Evolutionary conservation across 2,888 invertebrate genomes (phyloP).

Genomic region (Eupithecia vulgata): DNA sequence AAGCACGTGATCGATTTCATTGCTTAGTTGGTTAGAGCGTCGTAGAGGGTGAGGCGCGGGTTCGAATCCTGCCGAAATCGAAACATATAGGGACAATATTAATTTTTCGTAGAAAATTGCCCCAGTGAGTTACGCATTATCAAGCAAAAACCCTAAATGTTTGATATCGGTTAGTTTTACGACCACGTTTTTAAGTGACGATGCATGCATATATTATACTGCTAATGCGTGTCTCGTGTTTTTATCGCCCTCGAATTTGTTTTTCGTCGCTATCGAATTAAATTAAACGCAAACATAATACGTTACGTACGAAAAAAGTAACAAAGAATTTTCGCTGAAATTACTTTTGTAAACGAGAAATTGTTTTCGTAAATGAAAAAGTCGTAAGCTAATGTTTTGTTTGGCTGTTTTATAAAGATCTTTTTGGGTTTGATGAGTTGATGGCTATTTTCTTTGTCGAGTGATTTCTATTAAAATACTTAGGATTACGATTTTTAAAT

Average conservation of each 20-base stretch:
- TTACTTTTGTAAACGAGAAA: constrained; percentile 39
- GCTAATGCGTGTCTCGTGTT: constrained; percentile 10
- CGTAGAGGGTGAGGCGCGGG: no score
- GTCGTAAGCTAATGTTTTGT: constrained; percentile 6
- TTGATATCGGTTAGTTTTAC: no score
- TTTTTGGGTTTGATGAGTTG: not conserved
- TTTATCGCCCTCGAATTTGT: constrained; percentile 23
- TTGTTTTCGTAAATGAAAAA: constrained; percentile 29
- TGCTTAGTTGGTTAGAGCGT: no score
- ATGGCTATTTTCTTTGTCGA: not conserved
- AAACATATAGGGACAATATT: no score
- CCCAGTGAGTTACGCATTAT: no score
- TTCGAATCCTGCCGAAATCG: no score
- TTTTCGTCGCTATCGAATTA: constrained; percentile 48
- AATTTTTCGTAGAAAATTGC: no score
- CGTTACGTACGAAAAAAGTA: constrained; percentile 24
- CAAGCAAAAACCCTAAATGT: no score
- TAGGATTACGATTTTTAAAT: no score
- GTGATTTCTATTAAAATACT: not conserved
- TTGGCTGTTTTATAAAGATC: not conserved
- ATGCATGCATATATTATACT: constrained; percentile 18
- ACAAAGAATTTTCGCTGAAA: constrained; percentile 24
- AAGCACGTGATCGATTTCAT: no score
- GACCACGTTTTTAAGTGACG: not conserved
- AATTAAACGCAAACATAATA: constrained; percentile 61